phyloP scores from a whole-genome alignment of 2,888 invertebrate genomes.

The Drosophila nr. perissopoda region DNA sequence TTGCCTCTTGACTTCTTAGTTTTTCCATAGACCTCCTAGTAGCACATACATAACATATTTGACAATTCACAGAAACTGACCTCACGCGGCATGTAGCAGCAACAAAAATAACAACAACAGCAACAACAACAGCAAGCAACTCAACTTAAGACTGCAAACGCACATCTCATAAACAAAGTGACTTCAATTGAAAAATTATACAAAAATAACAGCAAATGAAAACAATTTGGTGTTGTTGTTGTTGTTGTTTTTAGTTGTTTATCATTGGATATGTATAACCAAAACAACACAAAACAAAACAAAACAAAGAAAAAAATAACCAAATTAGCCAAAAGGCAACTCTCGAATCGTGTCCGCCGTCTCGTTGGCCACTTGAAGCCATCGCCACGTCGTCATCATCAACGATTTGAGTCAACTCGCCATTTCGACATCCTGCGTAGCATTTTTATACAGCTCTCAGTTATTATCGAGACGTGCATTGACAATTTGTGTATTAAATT shows the following conservation, averaged over 20 bases:
- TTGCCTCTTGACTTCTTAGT: constrained; percentile 41
- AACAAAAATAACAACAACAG: constrained; percentile 14
- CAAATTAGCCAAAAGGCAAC: constrained; percentile 44
- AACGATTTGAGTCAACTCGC: constrained; percentile 22
- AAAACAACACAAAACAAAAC: constrained; percentile 43
- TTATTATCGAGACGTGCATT: constrained; percentile 69
- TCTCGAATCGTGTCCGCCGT: constrained; percentile 6
- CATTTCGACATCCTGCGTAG: constrained; percentile 64
- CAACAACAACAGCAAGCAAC: background rate
- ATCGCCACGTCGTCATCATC: constrained; percentile 50
- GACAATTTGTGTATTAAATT: constrained; percentile 66
- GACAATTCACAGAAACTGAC: constrained; percentile 65
- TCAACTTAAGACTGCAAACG: constrained; percentile 13
- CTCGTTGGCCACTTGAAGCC: constrained; percentile 52
- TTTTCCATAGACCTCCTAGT: constrained; percentile 14
- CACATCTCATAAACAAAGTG: constrained; percentile 62
- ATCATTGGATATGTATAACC: constrained; percentile 34
- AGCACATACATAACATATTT: constrained; percentile 24
- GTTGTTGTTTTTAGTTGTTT: constrained; percentile 36
- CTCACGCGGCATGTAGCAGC: constrained; percentile 53
- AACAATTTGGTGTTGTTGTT: constrained; percentile 37
- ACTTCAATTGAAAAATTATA: constrained; percentile 69
- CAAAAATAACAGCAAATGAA: constrained; percentile 62
- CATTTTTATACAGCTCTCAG: constrained; percentile 33
- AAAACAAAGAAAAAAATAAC: constrained; percentile 13